Base-by-base conservation (phyloP, 2,113 vertebrate genomes). In the Micromys minutus region DNA sequence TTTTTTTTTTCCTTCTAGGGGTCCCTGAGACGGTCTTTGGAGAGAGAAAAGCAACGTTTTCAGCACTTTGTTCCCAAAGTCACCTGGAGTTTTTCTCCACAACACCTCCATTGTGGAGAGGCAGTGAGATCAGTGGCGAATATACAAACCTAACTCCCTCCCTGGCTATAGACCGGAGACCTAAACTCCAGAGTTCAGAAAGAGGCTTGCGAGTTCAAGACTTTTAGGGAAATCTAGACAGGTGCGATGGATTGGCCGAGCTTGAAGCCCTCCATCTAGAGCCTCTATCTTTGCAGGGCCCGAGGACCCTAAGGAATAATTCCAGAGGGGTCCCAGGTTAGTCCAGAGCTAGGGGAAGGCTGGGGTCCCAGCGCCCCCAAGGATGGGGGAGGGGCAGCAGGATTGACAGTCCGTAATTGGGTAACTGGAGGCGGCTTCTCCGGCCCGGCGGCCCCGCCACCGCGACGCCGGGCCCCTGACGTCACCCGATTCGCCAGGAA, bases 381-480 rank as follows among this genome's bases (percentile, higher is more conserved):
- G 29, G 57, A 92, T 86, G 96, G 97, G 83, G 97, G 97, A 97
- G 94, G 74, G 97, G 97, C 89, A 74, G 93, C 96, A 85, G 94
- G 98, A 99, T 97, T 98, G 98, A 98, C 98, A 98, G 98, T 97
- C 97, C 97, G 98, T 98, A 98, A 99, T 98, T 98, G 98, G 98
- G 98, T 98, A 98, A 98, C 93, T 88, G 98, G 97, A 98, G 96
- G 97, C 97, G 91, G 95, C 97, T 97, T 98, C 97, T 97, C 98
- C 95, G 94, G 97, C 98, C 96, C n/a, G 96, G 98, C 94, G 96
- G 98, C 98, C 98, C 99, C 98, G 99, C 99, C 99, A 99, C 98
- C 97, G 97, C 98, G 99, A 99, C 99, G 99, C 99, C 99, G 98
- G 98, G 97, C 45, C 97, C 98, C 98, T 99, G 99, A 99, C 99